Conservation (phyloP, 2,113 vertebrate genomes). For the Chaetorhynchus papuensis region DNA sequence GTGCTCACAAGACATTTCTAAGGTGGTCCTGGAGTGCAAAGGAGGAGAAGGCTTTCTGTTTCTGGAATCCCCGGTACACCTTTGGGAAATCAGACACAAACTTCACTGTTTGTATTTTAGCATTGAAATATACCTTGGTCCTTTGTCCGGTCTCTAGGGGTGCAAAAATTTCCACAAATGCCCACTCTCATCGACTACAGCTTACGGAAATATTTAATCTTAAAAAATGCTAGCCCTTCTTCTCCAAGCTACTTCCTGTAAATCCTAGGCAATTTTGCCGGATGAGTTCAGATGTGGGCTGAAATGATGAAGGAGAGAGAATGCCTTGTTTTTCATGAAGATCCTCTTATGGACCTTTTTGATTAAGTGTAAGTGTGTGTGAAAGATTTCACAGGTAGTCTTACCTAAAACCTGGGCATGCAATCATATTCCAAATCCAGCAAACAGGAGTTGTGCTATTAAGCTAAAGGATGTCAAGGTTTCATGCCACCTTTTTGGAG, state of each 20-base stretch:
- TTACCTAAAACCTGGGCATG: neutral
- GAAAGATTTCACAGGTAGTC: neutral
- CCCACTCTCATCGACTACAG: neutral
- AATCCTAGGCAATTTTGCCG: neutral
- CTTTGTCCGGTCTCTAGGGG: neutral
- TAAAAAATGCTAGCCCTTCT: neutral
- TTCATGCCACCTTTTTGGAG: neutral
- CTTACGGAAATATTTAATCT: neutral
- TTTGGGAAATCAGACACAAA: neutral
- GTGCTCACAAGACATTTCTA: neutral
- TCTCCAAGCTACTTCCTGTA: neutral
- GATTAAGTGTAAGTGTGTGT: neutral
- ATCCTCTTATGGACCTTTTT: neutral
- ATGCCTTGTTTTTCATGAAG: neutral
- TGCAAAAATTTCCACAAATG: neutral
- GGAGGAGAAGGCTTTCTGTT: neutral
- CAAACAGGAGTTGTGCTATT: neutral
- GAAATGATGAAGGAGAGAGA: neutral
- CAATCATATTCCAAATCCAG: neutral
- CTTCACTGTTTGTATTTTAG: neutral
- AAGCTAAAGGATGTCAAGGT: neutral
- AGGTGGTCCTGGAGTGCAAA: neutral
- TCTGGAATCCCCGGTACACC: neutral
- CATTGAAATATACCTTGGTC: neutral
- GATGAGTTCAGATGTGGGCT: neutral